phyloP scores from a whole-genome alignment of 2,113 vertebrate genomes.

The Platysteira castanea region DNA sequence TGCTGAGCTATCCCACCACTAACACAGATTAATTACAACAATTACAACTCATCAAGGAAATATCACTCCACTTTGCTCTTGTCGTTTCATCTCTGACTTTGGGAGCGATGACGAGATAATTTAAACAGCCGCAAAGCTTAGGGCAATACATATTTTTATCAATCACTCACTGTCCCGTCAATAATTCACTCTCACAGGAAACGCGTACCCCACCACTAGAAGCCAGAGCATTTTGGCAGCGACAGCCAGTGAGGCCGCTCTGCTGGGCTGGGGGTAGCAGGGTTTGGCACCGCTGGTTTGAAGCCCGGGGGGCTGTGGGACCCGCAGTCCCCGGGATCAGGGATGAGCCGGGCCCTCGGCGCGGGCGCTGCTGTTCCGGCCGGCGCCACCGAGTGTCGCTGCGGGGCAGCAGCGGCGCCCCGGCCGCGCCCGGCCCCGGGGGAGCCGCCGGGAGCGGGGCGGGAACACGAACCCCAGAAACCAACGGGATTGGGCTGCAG shows the following conservation, averaged over 20 bases:
- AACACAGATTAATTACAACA: background rate
- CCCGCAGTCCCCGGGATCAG: accelerated
- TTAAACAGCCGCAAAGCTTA: background rate
- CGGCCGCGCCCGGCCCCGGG: background rate
- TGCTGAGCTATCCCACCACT: accelerated
- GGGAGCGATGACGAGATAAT: background rate
- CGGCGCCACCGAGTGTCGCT: constrained; percentile 52
- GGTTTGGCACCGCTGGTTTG: accelerated
- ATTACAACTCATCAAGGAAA: background rate
- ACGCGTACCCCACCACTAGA: background rate
- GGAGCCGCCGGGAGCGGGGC: background rate
- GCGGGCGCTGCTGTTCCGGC: background rate
- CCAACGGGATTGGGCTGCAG: accelerated
- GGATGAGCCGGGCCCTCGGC: accelerated
- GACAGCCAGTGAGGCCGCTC: background rate
- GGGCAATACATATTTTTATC: background rate
- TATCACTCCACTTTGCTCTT: background rate
- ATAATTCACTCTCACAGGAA: background rate
- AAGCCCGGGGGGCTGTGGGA: accelerated
- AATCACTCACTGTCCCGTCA: background rate
- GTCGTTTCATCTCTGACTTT: background rate
- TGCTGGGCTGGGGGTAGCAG: background rate
- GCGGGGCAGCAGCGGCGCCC: background rate
- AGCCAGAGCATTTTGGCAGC: background rate
- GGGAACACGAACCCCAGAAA: accelerated